Evolutionary conservation across 2,797 vertebrate species (phyloP), one percentile per base, ranked within the genome.

Genomic region (Xenopus petersii): DNA sequence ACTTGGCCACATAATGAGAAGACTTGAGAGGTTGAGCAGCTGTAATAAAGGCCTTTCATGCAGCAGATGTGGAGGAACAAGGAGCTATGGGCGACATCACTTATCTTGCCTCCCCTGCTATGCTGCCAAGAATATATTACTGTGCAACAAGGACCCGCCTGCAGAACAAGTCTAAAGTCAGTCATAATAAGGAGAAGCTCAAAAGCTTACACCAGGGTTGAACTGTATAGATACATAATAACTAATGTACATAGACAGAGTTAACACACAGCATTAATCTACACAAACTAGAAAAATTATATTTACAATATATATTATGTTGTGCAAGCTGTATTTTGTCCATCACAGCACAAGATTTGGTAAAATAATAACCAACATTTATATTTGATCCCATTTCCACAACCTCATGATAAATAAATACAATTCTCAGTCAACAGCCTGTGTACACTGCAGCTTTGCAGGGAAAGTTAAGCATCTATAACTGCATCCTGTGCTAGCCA

Each of bases 31-130:
- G 54, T 21, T 63, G 51, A 26, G 30, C 51, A 65, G 62, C 54
- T 26, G 49, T 73, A 73, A 73, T 73, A 65, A 65, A 51, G 6
- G 62, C 62, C 64, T 67, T 74, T 74, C 72, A 74, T 10, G 56
- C 42, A 67, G 56, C 72, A 74, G 72, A 67, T 74, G 72, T 67
- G 26, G 26, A 55, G 55, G n/a, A 54, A 60, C 70, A 72, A 47
- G 36, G 33, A 13, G 21, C 59, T 30, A 64, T n/a, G 26, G 5
- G 9, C 36, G 51, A 60, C 72, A 74, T 67, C 55, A 67, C 48
- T 60, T 47, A 46, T 61, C 24, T 61, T 61, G 17, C 59, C 21
- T 24, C 21, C 59, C 6, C 4, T 61, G 59, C 12, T 24, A 61
- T 61, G 10, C 59, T 61, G 59, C 21, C 59, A 61, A 61, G 21